These are phyloP conservation scores for Myrmecobius fasciatus DNA, from an alignment of 2,113 vertebrate species.

Conservation along the genomic window DNA sequence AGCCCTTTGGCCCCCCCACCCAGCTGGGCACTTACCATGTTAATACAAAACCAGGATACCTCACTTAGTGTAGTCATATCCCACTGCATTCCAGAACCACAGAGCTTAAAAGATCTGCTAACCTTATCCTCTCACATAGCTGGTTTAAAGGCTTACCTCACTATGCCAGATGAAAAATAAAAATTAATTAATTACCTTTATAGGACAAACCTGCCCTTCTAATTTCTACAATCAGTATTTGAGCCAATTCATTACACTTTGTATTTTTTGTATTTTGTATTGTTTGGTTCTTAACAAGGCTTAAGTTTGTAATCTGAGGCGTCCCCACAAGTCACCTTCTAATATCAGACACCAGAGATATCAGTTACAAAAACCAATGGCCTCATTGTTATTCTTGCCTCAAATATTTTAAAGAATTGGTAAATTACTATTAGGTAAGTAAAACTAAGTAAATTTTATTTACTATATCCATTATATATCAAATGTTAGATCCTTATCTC, in stretches of 20 bases:
- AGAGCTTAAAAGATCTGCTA: background rate
- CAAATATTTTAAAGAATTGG: background rate
- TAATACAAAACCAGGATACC: background rate
- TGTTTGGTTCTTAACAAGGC: background rate
- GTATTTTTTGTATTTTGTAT: too few species aligned
- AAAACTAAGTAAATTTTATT: constrained; percentile 3
- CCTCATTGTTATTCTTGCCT: background rate
- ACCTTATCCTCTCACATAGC: background rate
- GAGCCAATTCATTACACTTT: background rate
- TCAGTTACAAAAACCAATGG: background rate
- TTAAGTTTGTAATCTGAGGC: background rate
- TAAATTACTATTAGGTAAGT: background rate
- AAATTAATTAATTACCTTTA: background rate
- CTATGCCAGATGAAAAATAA: background rate
- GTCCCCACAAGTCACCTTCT: background rate
- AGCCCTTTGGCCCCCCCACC: background rate
- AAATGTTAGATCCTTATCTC: background rate
- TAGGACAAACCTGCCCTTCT: background rate
- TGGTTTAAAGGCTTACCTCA: background rate
- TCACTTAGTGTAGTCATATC: background rate
- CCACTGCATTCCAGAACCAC: background rate
- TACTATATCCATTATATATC: background rate
- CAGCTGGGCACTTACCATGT: background rate
- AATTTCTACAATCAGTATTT: background rate
- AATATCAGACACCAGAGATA: background rate